These are phyloP conservation scores for Andrena bicolor DNA, from an alignment of 2,888 invertebrate species.

Conservation along the genomic window DNA sequence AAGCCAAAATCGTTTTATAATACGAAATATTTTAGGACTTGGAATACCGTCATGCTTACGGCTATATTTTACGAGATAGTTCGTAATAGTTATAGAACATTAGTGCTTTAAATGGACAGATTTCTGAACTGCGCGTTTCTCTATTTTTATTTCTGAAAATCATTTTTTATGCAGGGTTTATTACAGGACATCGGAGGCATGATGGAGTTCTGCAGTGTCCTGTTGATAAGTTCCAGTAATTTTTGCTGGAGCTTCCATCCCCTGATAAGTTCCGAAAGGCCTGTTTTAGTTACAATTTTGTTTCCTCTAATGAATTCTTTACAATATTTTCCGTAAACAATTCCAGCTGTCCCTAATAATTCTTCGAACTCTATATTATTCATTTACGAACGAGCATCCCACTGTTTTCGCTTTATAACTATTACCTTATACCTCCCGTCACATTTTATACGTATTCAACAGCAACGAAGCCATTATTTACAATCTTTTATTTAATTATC, in stretches of 20 bases:
- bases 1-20: constrained; percentile 6
- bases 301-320: neutral
- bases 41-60: neutral
- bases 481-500: no score
- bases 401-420: no score
- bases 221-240: neutral
- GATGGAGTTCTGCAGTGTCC: neutral
- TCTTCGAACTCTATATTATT: neutral
- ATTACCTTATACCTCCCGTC: no score
- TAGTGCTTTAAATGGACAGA: neutral
- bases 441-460: no score
- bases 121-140: neutral
- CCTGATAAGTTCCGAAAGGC: neutral
- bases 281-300: neutral
- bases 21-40: constrained; percentile 10
- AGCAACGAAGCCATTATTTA: no score
- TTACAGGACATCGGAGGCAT: neutral
- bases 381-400: constrained; percentile 1
- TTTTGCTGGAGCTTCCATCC: no score
- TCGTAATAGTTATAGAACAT: neutral
- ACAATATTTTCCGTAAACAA: neutral
- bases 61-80: neutral
- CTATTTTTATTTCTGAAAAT: neutral
- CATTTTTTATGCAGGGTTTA: neutral
- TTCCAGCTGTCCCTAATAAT: neutral